Evolutionary conservation across 2,888 invertebrate genomes (phyloP).

Genomic region (Callinectes sapidus): DNA sequence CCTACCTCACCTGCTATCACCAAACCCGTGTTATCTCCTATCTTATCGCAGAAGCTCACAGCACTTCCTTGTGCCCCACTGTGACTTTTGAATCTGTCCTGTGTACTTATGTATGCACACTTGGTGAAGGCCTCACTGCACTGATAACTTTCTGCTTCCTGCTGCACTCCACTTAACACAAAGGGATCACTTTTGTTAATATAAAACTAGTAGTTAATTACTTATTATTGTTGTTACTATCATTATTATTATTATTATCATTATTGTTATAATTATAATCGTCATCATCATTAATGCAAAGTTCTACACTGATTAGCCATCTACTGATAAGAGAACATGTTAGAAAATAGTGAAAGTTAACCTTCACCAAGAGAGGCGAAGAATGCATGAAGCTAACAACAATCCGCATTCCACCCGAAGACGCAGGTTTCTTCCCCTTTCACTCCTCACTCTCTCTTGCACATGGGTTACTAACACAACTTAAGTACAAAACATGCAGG

Average conservation of each 20-base stretch:
- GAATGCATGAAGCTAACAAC: constrained; percentile 16
- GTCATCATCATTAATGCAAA: not conserved
- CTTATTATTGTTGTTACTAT: not conserved
- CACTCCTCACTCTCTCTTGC: constrained; percentile 15
- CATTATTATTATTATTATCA: constrained; percentile 1
- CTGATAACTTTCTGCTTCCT: not conserved
- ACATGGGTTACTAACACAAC: not conserved
- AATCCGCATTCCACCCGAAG: constrained; percentile 16
- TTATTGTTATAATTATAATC: not conserved
- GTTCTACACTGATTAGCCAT: not conserved
- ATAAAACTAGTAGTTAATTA: not conserved
- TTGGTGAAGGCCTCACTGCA: not conserved
- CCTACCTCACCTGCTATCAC: constrained; percentile 33
- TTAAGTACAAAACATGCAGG: constrained; percentile 9
- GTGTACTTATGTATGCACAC: not conserved
- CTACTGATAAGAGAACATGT: not conserved
- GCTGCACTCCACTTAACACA: not conserved
- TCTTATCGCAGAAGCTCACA: constrained; percentile 37
- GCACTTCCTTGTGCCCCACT: not conserved
- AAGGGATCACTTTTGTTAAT: not conserved
- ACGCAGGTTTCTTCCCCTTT: constrained; percentile 15
- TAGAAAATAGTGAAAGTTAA: constrained; percentile 17
- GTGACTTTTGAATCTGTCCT: not conserved
- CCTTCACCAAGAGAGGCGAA: constrained; percentile 17
- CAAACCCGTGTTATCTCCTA: constrained; percentile 41